Evolutionary conservation across 2,888 invertebrate genomes (phyloP).

Genomic region (Caenorhabditis imperialis): DNA sequence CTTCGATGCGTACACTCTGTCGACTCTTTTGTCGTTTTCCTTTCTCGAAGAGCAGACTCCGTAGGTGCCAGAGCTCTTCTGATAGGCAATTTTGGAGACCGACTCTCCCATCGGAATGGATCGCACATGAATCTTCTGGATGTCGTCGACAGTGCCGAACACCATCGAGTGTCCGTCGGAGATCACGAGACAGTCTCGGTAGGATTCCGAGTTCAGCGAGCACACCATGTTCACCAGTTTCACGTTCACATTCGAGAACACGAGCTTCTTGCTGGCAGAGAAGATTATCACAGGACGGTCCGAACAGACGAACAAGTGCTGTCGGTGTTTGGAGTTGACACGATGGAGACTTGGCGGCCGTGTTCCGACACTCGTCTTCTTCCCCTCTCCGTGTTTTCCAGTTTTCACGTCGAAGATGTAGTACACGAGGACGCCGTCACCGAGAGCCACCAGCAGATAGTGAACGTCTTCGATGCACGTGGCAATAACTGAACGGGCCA

Average conservation of each 20-base stretch:
- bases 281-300: constrained; percentile 93
- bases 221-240: constrained; percentile 92
- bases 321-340: constrained; percentile 84
- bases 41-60: constrained; percentile 91
- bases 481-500: constrained; percentile 94
- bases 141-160: constrained; percentile 81
- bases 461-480: constrained; percentile 91
- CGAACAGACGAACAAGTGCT: constrained; percentile 98
- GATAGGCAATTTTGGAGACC: constrained; percentile 92
- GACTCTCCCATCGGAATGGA: constrained; percentile 95
- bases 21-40: constrained; percentile 83
- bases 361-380: constrained; percentile 95
- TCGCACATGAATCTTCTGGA: constrained; percentile 75
- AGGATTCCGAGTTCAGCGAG: constrained; percentile 93
- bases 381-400: constrained; percentile 86
- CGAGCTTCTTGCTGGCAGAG: constrained; percentile 82
- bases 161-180: constrained; percentile 91
- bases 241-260: constrained; percentile 80
- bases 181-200: constrained; percentile 87
- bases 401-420: constrained; percentile 82
- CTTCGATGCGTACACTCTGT: constrained; percentile 32
- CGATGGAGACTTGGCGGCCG: constrained; percentile 94
- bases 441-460: constrained; percentile 85
- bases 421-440: constrained; percentile 97
- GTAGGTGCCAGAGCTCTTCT: constrained; percentile 88